A percentile compares a stretch with the other conserved stretches of the same genome.
Evolutionary conservation across 2,888 invertebrate genomes (phyloP).

Genomic region (Ectemnius continuus): DNA sequence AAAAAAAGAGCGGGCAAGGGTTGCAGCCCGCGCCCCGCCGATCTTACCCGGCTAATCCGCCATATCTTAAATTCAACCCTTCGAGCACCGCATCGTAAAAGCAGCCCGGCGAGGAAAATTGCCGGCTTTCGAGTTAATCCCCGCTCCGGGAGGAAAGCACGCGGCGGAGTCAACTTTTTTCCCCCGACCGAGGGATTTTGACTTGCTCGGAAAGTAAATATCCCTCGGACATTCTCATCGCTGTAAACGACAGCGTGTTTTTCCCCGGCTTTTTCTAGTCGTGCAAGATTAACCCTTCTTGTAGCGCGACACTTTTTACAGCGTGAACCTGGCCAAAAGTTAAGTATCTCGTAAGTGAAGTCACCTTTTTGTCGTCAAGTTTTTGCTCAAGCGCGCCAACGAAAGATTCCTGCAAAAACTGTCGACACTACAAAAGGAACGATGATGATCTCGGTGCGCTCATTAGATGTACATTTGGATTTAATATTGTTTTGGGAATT

Average conservation of each 20-base stretch:
- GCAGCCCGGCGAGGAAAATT: slow-evolving; percentile 13
- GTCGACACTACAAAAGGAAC: background rate
- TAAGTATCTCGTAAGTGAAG: slow-evolving; percentile 50
- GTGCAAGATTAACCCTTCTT: slow-evolving; percentile 21
- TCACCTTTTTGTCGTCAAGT: slow-evolving; percentile 48
- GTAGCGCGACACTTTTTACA: slow-evolving; percentile 9
- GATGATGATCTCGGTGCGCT: background rate
- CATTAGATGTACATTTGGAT: too few species aligned
- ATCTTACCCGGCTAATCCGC: slow-evolving; percentile 32
- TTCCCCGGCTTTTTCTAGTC: slow-evolving; percentile 25
- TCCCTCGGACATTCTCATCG: too few species aligned
- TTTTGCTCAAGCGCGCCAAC: background rate
- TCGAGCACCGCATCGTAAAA: slow-evolving; percentile 56
- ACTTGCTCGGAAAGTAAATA: background rate
- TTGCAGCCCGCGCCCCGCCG: background rate
- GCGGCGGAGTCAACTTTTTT: slow-evolving; percentile 30
- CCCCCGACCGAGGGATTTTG: background rate
- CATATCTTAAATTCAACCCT: slow-evolving; percentile 52
- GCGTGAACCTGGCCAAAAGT: slow-evolving; percentile 27
- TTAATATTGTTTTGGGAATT: too few species aligned
- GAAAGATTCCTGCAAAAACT: background rate
- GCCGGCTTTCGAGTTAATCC: slow-evolving; percentile 32
- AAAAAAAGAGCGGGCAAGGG: background rate
- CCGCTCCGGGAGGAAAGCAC: background rate
- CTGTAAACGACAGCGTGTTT: background rate